Conservation (phyloP, 1,140 invertebrate species). For the Frieseomelitta varia region DNA sequence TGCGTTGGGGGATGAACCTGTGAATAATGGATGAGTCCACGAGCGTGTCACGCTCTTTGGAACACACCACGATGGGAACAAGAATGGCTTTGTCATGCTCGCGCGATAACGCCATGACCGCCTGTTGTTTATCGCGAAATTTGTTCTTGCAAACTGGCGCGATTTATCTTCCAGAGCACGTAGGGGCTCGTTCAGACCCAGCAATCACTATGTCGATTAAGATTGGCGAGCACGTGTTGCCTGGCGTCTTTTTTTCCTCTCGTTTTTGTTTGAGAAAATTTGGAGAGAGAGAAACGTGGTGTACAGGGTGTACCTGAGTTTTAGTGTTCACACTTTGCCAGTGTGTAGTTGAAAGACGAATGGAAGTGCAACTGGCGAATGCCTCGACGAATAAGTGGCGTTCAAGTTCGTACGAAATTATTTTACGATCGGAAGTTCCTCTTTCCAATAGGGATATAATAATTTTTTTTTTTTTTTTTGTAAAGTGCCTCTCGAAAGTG, state of each 20-base stretch:
- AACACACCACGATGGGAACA: neutral
- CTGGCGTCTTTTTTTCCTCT: too few species aligned
- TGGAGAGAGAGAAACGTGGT: too few species aligned
- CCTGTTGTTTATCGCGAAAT: neutral
- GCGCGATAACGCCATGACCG: neutral
- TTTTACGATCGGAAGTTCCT: too few species aligned
- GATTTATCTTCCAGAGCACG: neutral
- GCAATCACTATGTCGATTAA: neutral
- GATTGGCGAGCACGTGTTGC: neutral
- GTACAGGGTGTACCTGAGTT: neutral
- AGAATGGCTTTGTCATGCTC: neutral
- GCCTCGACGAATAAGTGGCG: too few species aligned
- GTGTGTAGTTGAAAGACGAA: too few species aligned
- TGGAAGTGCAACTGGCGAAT: too few species aligned
- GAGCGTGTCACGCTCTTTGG: neutral
- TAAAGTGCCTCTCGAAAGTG: too few species aligned
- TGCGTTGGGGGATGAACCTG: neutral
- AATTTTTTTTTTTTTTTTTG: too few species aligned
- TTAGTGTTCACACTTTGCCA: neutral
- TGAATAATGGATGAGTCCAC: neutral
- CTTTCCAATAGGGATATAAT: too few species aligned
- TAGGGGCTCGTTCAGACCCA: neutral
- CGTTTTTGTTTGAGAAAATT: neutral
- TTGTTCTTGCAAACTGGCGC: neutral
- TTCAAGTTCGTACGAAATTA: too few species aligned